A percentile compares a stretch with the other conserved stretches of the same genome.
Conservation (phyloP, 1,140 invertebrate species). For the Hypsibius dujardini region DNA sequence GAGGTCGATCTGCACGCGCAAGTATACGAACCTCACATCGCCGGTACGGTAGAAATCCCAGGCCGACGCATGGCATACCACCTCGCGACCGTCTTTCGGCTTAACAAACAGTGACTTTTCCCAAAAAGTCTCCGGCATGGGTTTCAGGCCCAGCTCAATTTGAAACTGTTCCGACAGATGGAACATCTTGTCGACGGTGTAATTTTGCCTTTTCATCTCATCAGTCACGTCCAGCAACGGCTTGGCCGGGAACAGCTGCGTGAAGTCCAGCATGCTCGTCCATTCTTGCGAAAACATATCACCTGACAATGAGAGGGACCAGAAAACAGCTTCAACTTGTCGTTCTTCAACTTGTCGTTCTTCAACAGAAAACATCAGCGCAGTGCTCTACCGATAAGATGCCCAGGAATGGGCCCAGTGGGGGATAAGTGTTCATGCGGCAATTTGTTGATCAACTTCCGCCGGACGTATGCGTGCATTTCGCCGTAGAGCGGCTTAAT, state of each 20-base stretch:
- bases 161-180: constrained; percentile 23
- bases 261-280: constrained; percentile 25
- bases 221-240: constrained; percentile 4
- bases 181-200: constrained; percentile 26
- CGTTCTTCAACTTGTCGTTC: constrained; percentile 24
- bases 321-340: constrained; percentile 6
- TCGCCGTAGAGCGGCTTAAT: constrained; percentile 67
- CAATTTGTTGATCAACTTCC: constrained; percentile 51
- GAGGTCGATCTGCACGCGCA: no score
- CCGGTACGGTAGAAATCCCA: constrained; percentile 25
- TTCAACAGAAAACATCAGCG: constrained; percentile 16
- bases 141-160: not conserved
- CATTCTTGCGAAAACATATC: constrained; percentile 26
- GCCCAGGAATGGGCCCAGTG: not conserved
- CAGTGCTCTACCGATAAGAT: not conserved
- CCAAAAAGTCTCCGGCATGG: not conserved
- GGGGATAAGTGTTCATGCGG: constrained; percentile 25
- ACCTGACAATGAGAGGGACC: constrained; percentile 26
- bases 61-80: constrained; percentile 25
- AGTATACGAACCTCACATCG: constrained; percentile 28
- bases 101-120: not conserved
- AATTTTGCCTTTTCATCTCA: constrained; percentile 1
- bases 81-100: constrained; percentile 21
- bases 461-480: constrained; percentile 68
- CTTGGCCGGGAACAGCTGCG: constrained; percentile 27